phyloP scores from a whole-genome alignment of 2,888 invertebrate species.

The Pristionchus maxplancki region DNA sequence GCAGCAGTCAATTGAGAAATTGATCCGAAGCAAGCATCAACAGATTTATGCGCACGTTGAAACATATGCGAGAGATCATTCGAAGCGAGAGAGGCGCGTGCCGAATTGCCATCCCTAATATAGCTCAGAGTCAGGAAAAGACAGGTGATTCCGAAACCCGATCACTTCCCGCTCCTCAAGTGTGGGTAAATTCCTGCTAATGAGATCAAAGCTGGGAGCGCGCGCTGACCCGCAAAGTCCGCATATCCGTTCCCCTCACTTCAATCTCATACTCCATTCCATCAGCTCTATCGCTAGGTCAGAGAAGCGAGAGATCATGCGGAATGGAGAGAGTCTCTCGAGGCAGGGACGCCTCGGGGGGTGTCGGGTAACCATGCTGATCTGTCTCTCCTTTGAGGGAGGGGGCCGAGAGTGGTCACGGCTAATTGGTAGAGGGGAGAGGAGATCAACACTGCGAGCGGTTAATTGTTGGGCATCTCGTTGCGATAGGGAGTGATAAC shows the following conservation, averaged over 20 bases:
- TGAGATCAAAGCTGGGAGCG: conserved; percentile 33
- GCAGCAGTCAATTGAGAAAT: too few species aligned
- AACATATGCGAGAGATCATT: background rate
- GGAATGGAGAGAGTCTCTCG: background rate
- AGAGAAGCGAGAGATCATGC: background rate
- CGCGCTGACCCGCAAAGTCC: conserved; percentile 27
- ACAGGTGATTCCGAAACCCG: background rate
- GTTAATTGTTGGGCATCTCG: background rate
- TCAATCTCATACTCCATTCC: too few species aligned
- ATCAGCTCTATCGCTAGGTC: too few species aligned
- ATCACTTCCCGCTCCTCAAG: background rate
- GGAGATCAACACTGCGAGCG: background rate
- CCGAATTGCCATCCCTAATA: too few species aligned
- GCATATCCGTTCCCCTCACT: background rate
- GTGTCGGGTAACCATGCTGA: conserved; percentile 25
- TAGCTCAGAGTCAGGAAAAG: too few species aligned
- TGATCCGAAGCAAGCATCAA: background rate
- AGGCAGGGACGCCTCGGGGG: background rate
- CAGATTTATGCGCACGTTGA: background rate
- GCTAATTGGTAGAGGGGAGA: background rate
- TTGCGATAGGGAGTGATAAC: background rate
- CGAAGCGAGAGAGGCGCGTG: too few species aligned
- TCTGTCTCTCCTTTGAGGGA: background rate
- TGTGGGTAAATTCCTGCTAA: background rate
- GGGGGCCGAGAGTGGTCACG: background rate